Evolutionary conservation across 92 coral and sea anemone species (phyloP).

Genomic region (Bergia puertoricense): DNA sequence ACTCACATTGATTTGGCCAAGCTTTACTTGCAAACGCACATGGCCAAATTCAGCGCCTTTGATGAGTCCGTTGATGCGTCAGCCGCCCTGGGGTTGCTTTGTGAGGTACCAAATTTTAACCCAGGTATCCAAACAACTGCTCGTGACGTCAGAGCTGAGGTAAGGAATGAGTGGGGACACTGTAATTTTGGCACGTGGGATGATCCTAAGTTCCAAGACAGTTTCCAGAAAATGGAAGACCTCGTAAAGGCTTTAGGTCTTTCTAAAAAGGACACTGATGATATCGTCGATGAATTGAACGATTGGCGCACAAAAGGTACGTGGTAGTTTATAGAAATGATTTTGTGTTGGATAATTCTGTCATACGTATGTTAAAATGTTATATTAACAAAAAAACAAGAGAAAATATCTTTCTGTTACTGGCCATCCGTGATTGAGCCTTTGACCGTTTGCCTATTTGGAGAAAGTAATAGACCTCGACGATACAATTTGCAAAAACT

Average conservation of each 20-base stretch:
- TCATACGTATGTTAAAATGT: too few species aligned
- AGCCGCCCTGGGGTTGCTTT: background rate
- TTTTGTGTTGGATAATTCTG: background rate
- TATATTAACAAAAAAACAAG: too few species aligned
- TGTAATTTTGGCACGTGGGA: constrained; percentile 38
- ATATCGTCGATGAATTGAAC: constrained; percentile 42
- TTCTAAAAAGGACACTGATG: constrained; percentile 51
- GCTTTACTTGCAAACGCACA: constrained; percentile 67
- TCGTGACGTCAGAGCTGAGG: constrained; percentile 7
- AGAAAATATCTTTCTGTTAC: too few species aligned
- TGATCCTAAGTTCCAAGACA: constrained; percentile 1
- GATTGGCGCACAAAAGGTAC: constrained; percentile 79
- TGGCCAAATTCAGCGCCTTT: constrained; percentile 69
- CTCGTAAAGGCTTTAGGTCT: constrained; percentile 57
- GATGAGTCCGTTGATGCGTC: background rate
- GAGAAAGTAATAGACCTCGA: too few species aligned
- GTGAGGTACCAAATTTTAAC: background rate
- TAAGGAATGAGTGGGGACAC: constrained; percentile 46
- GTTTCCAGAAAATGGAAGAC: constrained; percentile 61
- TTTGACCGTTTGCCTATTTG: too few species aligned
- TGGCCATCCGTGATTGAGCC: too few species aligned
- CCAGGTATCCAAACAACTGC: background rate
- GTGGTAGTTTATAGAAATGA: background rate
- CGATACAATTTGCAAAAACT: too few species aligned
- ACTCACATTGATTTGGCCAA: constrained; percentile 69